Conservation (phyloP, 2,113 vertebrate species). For the Calypte anna region DNA sequence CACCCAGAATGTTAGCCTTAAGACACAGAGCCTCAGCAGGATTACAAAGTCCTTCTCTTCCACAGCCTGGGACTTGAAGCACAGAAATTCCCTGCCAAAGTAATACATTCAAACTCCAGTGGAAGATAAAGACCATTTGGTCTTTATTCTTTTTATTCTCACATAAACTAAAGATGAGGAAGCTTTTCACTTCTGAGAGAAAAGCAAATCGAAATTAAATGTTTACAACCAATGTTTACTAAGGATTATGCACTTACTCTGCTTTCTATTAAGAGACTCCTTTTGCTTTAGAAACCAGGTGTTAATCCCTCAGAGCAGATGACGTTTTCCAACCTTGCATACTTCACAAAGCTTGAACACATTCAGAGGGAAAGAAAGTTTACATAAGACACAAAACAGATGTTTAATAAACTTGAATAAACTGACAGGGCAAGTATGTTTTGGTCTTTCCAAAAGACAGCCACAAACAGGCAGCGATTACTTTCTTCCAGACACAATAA, state of each 20-base stretch:
- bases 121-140: neutral
- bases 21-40: neutral
- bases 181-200: neutral
- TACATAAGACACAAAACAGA: slow-evolving; percentile 45
- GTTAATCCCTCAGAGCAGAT: slow-evolving; percentile 40
- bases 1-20: neutral
- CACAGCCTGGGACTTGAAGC: neutral
- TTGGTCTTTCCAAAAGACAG: neutral
- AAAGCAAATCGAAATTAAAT: slow-evolving; percentile 4
- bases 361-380: slow-evolving; percentile 19
- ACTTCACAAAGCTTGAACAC: slow-evolving; percentile 36
- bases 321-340: slow-evolving; percentile 3
- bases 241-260: slow-evolving; percentile 28
- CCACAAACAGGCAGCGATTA: slow-evolving; percentile 32
- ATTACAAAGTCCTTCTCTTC: neutral
- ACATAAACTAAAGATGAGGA: neutral
- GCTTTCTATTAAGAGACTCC: slow-evolving; percentile 15
- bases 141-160: neutral
- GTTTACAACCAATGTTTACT: neutral
- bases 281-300: slow-evolving; percentile 10
- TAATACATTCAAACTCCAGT: neutral
- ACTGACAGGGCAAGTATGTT: slow-evolving; percentile 11
- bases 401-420: slow-evolving; percentile 52
- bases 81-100: neutral
- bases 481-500: slow-evolving; percentile 46